phyloP scores from a whole-genome alignment of 2,797 vertebrate species.

The Anguilla pacifica region DNA sequence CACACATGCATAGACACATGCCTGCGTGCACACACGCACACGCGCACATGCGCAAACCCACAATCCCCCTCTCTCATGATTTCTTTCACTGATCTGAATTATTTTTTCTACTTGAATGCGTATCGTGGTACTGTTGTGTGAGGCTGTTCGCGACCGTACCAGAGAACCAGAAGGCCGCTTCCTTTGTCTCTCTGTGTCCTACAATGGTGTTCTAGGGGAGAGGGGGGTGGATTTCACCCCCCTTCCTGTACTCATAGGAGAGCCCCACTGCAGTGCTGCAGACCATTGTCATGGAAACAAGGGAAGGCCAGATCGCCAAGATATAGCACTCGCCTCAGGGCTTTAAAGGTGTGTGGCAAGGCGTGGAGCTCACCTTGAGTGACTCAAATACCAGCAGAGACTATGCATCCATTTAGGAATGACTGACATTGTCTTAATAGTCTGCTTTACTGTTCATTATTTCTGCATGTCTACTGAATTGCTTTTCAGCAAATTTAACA shows the following conservation, averaged over 20 bases:
- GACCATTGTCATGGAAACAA: conserved; percentile 75
- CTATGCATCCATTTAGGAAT: background rate
- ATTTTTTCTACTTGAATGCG: background rate
- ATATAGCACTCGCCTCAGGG: conserved; percentile 51
- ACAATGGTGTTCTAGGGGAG: conserved; percentile 27
- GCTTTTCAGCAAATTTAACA: conserved; percentile 68
- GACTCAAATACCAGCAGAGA: conserved; percentile 33
- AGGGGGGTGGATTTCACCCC: background rate
- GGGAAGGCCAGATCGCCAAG: conserved; percentile 55
- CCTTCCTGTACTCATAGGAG: conserved; percentile 34
- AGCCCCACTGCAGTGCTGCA: conserved; percentile 56
- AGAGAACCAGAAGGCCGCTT: background rate
- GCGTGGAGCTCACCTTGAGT: conserved; percentile 38
- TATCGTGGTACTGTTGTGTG: background rate
- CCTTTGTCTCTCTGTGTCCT: conserved; percentile 19
- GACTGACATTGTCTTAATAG: conserved; percentile 21
- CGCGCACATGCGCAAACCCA: conserved; percentile 11
- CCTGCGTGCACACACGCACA: conserved; percentile 20
- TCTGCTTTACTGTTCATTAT: conserved; percentile 54
- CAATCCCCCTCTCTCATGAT: background rate
- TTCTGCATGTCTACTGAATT: conserved; percentile 38
- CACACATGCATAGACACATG: background rate
- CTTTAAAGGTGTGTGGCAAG: conserved; percentile 44
- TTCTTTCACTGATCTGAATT: background rate
- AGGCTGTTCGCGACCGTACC: background rate